Base-by-base conservation (phyloP, 2,113 vertebrate genomes). In the Coregonus clupeaformis region DNA sequence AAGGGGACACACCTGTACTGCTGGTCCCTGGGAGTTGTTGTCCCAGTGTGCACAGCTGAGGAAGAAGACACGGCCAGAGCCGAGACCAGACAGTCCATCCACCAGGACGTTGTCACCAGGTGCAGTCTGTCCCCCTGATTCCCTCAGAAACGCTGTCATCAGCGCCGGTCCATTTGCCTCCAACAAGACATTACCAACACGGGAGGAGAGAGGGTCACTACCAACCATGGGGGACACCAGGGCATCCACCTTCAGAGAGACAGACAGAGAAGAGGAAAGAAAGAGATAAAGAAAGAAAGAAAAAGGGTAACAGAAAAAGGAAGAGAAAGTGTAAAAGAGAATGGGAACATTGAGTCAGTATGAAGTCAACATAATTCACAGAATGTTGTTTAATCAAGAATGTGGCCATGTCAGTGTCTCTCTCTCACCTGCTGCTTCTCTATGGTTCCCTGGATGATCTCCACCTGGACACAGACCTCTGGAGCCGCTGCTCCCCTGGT, bases 381-480 rank as follows among this genome's bases (percentile, higher is more conserved):
- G 52, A 4, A n/a, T n/a, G n/a, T n/a, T n/a, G n/a, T n/a, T n/a
- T 5, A 55, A 14, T 55, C 52, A 55, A 14, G 52, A 16, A 16
- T 55, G 52, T 1, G 4, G 16, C 55, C 25, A 22, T 18, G n/a
- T 20, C 49, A 18, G 11, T 16, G 57, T 68, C 16, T 22, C 16
- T n/a, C 27, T 68, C 84, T 82, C 29, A 91, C 90, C 85, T 89
- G 65, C 71, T 90, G 86, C 3, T 69, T 75, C 71, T 91, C 86
- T 0, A 91, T 71, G 69, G 63, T 70, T 64, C 81, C 90, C 36
- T 65, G 73, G 52, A 85, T 25, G 25, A 87, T 62, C 76, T 90
- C 80, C 2, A 91, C 63, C 20, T 20, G 42, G 71, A 90, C 65
- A 0, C 25, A 22, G 1, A 65, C 59, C 16, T 63, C 72, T 71